Evolutionary conservation across 1,140 invertebrate species (phyloP).

Genomic region (Neuroterus valhalla): DNA sequence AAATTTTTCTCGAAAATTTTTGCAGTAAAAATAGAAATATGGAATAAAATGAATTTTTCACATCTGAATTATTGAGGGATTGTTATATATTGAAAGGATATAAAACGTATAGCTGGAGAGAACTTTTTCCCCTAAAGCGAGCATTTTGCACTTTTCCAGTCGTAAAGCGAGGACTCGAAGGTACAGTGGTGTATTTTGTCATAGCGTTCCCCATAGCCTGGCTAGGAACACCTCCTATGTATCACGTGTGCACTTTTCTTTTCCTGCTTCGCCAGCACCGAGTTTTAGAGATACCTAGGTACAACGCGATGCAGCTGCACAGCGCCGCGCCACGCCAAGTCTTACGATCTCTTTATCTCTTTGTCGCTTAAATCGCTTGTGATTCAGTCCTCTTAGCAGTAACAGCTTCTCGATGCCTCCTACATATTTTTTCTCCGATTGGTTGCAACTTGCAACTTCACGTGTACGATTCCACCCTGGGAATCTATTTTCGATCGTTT

Average conservation of each 20-base stretch:
- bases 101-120: background rate
- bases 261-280: slow-evolving; percentile 12
- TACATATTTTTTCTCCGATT: slow-evolving; percentile 5
- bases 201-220: background rate
- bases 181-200: background rate
- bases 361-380: slow-evolving; percentile 29
- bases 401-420: background rate
- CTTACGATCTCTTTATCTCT: slow-evolving; percentile 30
- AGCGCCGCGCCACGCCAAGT: slow-evolving; percentile 18
- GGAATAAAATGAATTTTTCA: too few relatives aligned
- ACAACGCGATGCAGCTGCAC: slow-evolving; percentile 24
- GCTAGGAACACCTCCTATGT: background rate
- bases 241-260: slow-evolving; percentile 26
- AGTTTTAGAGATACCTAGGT: slow-evolving; percentile 16
- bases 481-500: slow-evolving; percentile 23
- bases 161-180: background rate
- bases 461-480: background rate
- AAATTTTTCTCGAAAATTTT: too few relatives aligned
- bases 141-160: background rate
- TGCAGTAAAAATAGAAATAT: too few relatives aligned
- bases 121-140: background rate
- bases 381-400: slow-evolving; percentile 30
- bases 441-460: slow-evolving; percentile 10
- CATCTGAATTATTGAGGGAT: too few relatives aligned
- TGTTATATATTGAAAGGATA: too few relatives aligned